Percentiles rank a stretch among this genome's conserved stretches.
phyloP scores from a whole-genome alignment of 2,888 invertebrate species.

The Tetramorium bicarinatum region DNA sequence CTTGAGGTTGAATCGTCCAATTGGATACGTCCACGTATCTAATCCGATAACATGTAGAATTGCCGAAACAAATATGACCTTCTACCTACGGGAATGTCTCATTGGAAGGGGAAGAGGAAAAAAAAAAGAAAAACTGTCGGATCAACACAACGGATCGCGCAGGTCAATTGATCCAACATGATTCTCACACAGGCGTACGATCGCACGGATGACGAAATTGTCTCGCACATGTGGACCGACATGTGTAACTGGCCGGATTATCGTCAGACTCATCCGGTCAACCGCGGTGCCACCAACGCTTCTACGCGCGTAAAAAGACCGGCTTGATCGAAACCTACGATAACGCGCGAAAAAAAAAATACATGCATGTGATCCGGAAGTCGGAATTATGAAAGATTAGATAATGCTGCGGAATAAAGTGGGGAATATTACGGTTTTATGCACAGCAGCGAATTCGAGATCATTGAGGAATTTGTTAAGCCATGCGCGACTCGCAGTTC shows the following conservation, averaged over 20 bases:
- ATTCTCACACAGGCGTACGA: background rate
- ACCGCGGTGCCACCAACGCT: background rate
- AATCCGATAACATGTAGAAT: no score
- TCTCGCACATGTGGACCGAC: background rate
- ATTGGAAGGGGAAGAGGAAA: background rate
- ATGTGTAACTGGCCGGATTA: conserved; percentile 5
- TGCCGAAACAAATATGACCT: background rate
- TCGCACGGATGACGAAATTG: background rate
- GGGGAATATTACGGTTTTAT: background rate
- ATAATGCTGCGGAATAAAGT: background rate
- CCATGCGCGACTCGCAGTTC: background rate
- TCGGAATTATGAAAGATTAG: background rate
- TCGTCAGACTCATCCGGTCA: background rate
- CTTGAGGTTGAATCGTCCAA: background rate
- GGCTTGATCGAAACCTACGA: no score
- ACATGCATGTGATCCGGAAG: background rate
- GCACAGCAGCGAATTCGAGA: background rate
- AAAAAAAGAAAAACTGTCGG: background rate
- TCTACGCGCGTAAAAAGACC: background rate
- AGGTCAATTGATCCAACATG: background rate
- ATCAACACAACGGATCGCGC: background rate
- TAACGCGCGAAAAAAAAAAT: background rate
- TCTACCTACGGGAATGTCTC: background rate
- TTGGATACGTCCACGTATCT: background rate
- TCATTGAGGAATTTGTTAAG: background rate